These are phyloP conservation scores for Sesia apiformis DNA, from an alignment of 2,888 invertebrate species.

Conservation along the genomic window DNA sequence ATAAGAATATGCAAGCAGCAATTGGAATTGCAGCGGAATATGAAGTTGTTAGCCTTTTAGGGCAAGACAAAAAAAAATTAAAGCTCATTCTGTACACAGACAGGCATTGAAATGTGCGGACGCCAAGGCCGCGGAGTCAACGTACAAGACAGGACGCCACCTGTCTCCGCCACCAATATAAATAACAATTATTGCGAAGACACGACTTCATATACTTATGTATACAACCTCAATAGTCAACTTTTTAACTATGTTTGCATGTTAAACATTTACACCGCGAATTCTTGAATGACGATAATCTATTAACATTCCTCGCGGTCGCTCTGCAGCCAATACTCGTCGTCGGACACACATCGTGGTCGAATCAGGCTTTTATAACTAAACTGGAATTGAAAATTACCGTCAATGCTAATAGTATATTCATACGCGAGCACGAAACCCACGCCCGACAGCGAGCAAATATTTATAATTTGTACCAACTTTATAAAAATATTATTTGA, in stretches of 20 bases:
- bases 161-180: slow-evolving; percentile 48
- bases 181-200: slow-evolving; percentile 27
- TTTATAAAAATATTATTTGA: neutral
- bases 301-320: slow-evolving; percentile 24
- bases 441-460: slow-evolving; percentile 19
- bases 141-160: slow-evolving; percentile 59
- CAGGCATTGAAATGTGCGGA: slow-evolving; percentile 50
- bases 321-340: slow-evolving; percentile 11
- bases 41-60: neutral
- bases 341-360: slow-evolving; percentile 8
- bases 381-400: neutral
- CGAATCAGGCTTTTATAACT: slow-evolving; percentile 4
- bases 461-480: slow-evolving; percentile 18
- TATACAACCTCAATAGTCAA: neutral
- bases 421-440: slow-evolving; percentile 20
- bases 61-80: neutral
- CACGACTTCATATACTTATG: neutral
- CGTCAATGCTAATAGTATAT: neutral
- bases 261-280: slow-evolving; percentile 19
- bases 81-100: neutral
- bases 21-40: neutral
- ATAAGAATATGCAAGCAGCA: too few relatives aligned
- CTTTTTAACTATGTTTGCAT: slow-evolving; percentile 13
- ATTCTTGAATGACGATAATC: slow-evolving; percentile 17
- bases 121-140: slow-evolving; percentile 64